Evolutionary conservation across 1,140 invertebrate species (phyloP).

Genomic region (Trichoplusia ni): DNA sequence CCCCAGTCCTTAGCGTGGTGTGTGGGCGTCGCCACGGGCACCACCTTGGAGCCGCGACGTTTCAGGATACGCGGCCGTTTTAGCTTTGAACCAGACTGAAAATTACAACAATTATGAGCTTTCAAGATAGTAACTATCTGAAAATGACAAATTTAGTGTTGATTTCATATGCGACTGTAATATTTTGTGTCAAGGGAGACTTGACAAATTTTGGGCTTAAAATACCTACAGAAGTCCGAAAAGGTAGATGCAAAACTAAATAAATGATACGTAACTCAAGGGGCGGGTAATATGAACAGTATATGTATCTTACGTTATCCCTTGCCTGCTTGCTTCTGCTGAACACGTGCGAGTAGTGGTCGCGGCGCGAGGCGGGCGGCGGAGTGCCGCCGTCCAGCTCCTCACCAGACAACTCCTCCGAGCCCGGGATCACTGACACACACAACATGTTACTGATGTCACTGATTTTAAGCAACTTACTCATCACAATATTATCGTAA

Average conservation of each 20-base stretch:
- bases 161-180: background rate
- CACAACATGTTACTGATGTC: background rate
- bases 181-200: too few relatives aligned
- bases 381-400: conserved; percentile 87
- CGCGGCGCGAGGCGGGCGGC: conserved; percentile 77
- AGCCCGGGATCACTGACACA: conserved; percentile 85
- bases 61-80: conserved; percentile 90
- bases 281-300: too few relatives aligned
- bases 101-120: background rate
- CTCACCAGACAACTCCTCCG: conserved; percentile 89
- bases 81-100: conserved; percentile 70
- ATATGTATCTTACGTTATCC: conserved; percentile 53
- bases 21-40: conserved; percentile 79
- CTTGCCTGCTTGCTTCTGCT: conserved; percentile 47
- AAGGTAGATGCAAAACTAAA: too few relatives aligned
- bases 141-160: too few relatives aligned
- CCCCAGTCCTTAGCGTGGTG: conserved; percentile 90
- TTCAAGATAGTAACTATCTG: too few relatives aligned
- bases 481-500: background rate
- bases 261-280: too few relatives aligned
- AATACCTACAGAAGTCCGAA: too few relatives aligned
- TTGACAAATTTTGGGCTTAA: too few relatives aligned
- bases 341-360: conserved; percentile 68
- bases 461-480: background rate
- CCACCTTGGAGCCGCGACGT: conserved; percentile 84